These are phyloP conservation scores for Enteromius afrohamiltoni DNA, from an alignment of 2,797 vertebrate species.

Conservation along the genomic window DNA sequence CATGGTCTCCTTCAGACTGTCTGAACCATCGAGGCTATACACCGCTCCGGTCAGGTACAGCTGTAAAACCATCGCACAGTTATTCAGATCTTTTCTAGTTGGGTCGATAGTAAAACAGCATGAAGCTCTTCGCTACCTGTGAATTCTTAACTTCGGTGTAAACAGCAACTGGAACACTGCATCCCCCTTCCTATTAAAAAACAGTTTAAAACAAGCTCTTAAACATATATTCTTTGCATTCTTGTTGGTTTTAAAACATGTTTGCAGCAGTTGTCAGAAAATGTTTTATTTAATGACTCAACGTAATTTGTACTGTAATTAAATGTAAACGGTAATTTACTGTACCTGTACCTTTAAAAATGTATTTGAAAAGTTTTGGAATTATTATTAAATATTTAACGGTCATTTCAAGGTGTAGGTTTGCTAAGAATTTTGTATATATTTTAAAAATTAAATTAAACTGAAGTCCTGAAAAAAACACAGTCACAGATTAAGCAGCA, in stretches of 20 bases:
- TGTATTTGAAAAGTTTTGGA: not conserved
- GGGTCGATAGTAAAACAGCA: not conserved
- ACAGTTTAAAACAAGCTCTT: not conserved
- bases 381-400: not conserved
- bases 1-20: slow-evolving; percentile 96
- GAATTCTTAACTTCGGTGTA: slow-evolving; percentile 83
- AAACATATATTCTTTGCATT: not conserved
- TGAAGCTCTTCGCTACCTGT: slow-evolving; percentile 76
- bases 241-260: not conserved
- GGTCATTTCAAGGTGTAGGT: not conserved
- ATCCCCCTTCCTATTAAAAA: slow-evolving; percentile 90
- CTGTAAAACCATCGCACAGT: slow-evolving; percentile 67
- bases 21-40: slow-evolving; percentile 94
- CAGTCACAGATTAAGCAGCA: not conserved
- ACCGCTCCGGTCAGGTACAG: slow-evolving; percentile 95
- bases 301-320: not conserved
- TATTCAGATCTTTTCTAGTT: slow-evolving; percentile 1
- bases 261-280: not conserved
- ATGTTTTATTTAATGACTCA: not conserved
- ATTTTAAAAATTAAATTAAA: not conserved
- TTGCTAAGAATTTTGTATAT: not conserved
- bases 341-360: not conserved
- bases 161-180: slow-evolving; percentile 96
- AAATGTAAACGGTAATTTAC: not conserved
- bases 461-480: not conserved